Evolutionary conservation across 2,888 invertebrate genomes (phyloP).

Genomic region (Leucophenga montana): DNA sequence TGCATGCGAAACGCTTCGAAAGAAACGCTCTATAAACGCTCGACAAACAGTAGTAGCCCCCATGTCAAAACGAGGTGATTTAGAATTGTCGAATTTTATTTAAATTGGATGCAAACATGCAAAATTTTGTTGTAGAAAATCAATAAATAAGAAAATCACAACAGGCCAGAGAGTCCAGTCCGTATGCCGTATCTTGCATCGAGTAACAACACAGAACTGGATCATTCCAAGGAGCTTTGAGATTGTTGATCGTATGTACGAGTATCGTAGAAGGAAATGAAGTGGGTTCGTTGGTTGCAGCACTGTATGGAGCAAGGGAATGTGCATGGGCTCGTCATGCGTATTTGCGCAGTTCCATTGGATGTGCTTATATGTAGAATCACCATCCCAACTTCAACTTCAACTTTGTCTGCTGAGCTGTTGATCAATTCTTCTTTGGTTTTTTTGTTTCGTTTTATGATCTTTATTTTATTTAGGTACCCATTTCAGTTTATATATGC

Average conservation of each 20-base stretch:
- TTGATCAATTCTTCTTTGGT: slow-evolving; percentile 34
- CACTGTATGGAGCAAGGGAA: not conserved
- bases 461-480: slow-evolving; percentile 50
- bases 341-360: slow-evolving; percentile 2
- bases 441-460: slow-evolving; percentile 41
- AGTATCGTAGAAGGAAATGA: not conserved
- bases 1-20: slow-evolving; percentile 30
- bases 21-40: slow-evolving; percentile 42
- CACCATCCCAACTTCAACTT: no score
- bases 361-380: not conserved
- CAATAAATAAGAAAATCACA: slow-evolving; percentile 70
- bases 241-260: not conserved
- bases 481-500: slow-evolving; percentile 43
- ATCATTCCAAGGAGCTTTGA: slow-evolving; percentile 36
- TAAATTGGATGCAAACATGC: slow-evolving; percentile 74
- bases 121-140: slow-evolving; percentile 72
- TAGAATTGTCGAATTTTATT: slow-evolving; percentile 74
- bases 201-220: slow-evolving; percentile 47
- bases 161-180: slow-evolving; percentile 18
- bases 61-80: slow-evolving; percentile 73
- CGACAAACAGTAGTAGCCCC: slow-evolving; percentile 60
- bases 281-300: not conserved
- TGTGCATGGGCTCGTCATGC: slow-evolving; percentile 4
- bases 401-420: slow-evolving; percentile 19
- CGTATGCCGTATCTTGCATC: no score